Percentiles rank a stretch among this genome's conserved stretches.
Evolutionary conservation across 1,140 invertebrate species (phyloP).

Genomic region (Cataglyphis hispanica): DNA sequence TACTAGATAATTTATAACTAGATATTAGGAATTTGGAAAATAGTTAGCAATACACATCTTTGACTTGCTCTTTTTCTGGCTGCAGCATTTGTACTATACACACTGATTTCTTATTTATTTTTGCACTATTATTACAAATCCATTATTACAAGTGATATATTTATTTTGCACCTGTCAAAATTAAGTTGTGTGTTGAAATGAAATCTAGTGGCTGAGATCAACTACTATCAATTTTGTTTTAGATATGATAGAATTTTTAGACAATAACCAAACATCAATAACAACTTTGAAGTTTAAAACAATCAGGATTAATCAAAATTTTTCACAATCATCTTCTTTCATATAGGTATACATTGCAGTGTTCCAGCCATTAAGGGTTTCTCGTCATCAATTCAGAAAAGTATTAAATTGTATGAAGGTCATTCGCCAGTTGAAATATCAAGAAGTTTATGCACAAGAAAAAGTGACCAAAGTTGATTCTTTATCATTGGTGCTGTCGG

Average conservation of each 20-base stretch:
- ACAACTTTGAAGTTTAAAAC: not conserved
- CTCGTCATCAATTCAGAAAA: constrained; percentile 93
- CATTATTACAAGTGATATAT: not conserved
- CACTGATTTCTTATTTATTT: constrained; percentile 39
- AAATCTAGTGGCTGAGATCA: constrained; percentile 40
- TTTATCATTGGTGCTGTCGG: constrained; percentile 93
- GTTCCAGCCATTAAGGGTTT: constrained; percentile 94
- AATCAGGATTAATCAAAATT: constrained; percentile 4
- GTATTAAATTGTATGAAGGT: constrained; percentile 93
- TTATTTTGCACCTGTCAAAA: constrained; percentile 33
- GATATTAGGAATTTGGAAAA: constrained; percentile 48
- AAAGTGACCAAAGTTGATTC: constrained; percentile 96
- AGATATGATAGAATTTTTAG: constrained; percentile 6
- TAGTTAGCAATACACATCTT: constrained; percentile 18
- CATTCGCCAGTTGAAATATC: constrained; percentile 92
- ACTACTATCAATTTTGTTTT: constrained; percentile 11
- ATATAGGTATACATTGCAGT: constrained; percentile 92
- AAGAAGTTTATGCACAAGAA: constrained; percentile 95
- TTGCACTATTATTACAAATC: constrained; percentile 53
- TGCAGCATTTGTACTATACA: constrained; percentile 50
- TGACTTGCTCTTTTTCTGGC: constrained; percentile 66
- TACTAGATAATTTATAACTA: constrained; percentile 21
- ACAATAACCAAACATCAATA: constrained; percentile 16
- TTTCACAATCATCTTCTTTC: constrained; percentile 60
- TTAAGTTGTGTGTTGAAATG: constrained; percentile 25